These are phyloP conservation scores for Amphipoea oculea DNA, from an alignment of 2,888 invertebrate genomes.

Conservation along the genomic window DNA sequence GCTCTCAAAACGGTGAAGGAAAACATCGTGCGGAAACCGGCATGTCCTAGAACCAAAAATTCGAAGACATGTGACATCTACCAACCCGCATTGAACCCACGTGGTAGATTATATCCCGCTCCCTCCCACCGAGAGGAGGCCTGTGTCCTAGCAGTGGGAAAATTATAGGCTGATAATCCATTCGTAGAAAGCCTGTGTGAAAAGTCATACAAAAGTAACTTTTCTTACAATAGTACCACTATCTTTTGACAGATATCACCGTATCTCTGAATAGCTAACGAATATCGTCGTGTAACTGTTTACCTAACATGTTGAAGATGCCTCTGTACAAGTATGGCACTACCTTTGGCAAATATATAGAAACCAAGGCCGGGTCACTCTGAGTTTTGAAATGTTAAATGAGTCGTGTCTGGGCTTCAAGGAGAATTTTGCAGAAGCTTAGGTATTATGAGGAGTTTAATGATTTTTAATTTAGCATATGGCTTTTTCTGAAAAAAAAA, in stretches of 20 bases:
- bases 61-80: neutral
- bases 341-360: slow-evolving; percentile 57
- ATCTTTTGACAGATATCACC: slow-evolving; percentile 51
- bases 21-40: too few species aligned
- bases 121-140: too few species aligned
- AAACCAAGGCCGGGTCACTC: slow-evolving; percentile 56
- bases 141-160: too few species aligned
- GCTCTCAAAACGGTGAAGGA: too few species aligned
- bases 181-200: neutral
- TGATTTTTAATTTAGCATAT: neutral
- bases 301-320: slow-evolving; percentile 52
- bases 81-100: neutral
- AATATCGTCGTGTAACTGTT: slow-evolving; percentile 57
- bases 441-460: neutral
- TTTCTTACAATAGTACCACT: slow-evolving; percentile 24
- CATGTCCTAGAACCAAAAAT: too few species aligned
- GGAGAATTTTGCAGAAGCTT: slow-evolving; percentile 9
- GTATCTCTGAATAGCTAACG: slow-evolving; percentile 53
- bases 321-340: slow-evolving; percentile 39
- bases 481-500: neutral
- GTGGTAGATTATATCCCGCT: neutral
- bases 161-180: neutral
- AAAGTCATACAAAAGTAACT: slow-evolving; percentile 20
- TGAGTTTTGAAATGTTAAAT: slow-evolving; percentile 59
- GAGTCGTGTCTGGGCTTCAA: slow-evolving; percentile 24